These are phyloP conservation scores for Sarcophaga peregrina DNA, from an alignment of 1,140 invertebrate genomes.

Conservation along the genomic window DNA sequence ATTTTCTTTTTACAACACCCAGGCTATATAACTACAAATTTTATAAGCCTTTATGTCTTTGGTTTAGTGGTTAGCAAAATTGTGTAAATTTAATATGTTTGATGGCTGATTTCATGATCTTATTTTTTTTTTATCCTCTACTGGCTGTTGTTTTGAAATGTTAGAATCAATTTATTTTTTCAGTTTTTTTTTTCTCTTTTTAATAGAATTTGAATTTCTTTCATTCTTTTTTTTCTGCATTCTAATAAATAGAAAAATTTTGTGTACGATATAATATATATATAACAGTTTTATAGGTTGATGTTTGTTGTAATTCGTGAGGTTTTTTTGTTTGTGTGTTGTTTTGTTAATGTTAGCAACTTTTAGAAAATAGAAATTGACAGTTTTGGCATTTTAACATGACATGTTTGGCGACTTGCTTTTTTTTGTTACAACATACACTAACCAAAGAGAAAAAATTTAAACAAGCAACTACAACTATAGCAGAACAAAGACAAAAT, in stretches of 20 bases:
- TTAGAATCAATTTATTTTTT: background rate
- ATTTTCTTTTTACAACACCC: no score
- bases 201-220: background rate
- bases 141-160: background rate
- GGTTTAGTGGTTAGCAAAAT: background rate
- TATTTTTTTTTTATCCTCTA: background rate
- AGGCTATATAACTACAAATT: no score
- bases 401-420: slow-evolving; percentile 38
- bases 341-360: background rate
- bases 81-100: slow-evolving; percentile 25
- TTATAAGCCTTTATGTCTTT: background rate
- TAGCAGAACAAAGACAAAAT: no score
- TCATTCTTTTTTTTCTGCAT: background rate
- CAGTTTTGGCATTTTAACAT: slow-evolving; percentile 38
- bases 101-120: background rate
- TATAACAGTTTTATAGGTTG: background rate
- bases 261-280: background rate
- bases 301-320: slow-evolving; percentile 14
- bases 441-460: no score
- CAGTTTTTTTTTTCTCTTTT: background rate
- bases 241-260: background rate
- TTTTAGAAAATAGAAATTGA: slow-evolving; percentile 23
- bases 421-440: background rate
- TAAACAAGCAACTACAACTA: no score
- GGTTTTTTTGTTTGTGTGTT: slow-evolving; percentile 5